These are phyloP conservation scores for Hololepta plana DNA, from an alignment of 2,888 invertebrate genomes.

Conservation along the genomic window DNA sequence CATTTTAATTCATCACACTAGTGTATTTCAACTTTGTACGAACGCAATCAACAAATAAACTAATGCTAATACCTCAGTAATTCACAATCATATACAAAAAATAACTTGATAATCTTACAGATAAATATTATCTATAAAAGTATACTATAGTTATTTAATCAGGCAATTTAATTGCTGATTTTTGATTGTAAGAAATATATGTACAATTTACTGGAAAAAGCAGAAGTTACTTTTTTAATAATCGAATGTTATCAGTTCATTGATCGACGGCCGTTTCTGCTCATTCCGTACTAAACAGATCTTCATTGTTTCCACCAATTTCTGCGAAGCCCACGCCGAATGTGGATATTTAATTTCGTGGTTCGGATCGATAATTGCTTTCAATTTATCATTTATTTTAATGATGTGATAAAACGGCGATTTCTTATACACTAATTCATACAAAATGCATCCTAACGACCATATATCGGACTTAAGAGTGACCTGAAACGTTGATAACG, in stretches of 20 bases:
- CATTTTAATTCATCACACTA: too few relatives aligned
- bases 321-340: constrained; percentile 32
- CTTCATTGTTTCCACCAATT: constrained; percentile 43
- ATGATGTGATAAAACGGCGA: constrained; percentile 81
- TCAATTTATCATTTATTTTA: constrained; percentile 52
- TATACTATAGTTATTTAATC: too few relatives aligned
- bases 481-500: constrained; percentile 36
- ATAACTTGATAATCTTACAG: background rate
- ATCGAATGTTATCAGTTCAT: constrained; percentile 42
- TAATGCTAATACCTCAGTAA: too few relatives aligned
- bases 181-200: too few relatives aligned
- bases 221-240: constrained; percentile 12
- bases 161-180: too few relatives aligned
- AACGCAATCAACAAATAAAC: too few relatives aligned
- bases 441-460: constrained; percentile 94
- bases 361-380: constrained; percentile 57
- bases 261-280: constrained; percentile 52
- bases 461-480: constrained; percentile 89
- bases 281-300: constrained; percentile 57
- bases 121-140: background rate
- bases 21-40: too few relatives aligned
- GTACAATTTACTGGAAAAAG: too few relatives aligned
- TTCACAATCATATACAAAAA: too few relatives aligned
- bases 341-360: constrained; percentile 56
- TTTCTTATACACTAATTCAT: constrained; percentile 73